A percentile compares a stretch with the other conserved stretches of the same genome.
These are phyloP conservation scores for Cranoglanis bouderius DNA, from an alignment of 2,113 vertebrate genomes.

Conservation along the genomic window DNA sequence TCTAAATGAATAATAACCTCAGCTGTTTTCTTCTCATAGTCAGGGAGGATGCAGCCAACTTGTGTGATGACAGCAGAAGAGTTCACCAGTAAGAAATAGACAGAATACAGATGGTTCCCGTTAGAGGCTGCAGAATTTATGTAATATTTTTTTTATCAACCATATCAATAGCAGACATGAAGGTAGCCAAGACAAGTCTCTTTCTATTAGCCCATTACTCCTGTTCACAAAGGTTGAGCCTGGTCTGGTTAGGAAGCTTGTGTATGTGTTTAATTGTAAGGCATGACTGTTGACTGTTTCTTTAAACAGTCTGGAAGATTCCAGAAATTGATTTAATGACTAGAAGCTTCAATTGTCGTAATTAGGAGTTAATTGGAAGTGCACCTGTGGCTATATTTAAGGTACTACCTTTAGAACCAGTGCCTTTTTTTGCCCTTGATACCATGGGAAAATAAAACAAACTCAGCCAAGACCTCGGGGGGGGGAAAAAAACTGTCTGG, in stretches of 20 bases:
- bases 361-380: not conserved
- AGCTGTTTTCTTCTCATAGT: not conserved
- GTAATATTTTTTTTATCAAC: not conserved
- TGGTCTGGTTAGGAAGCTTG: not conserved
- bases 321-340: not conserved
- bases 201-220: not conserved
- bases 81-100: not conserved
- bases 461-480: not conserved
- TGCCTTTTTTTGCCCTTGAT: not conserved
- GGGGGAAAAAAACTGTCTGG: not conserved
- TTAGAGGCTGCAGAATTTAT: not conserved
- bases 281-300: not conserved
- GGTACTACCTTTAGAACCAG: not conserved
- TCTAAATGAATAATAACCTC: not conserved
- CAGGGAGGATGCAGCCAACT: not conserved
- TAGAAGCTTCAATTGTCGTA: not conserved
- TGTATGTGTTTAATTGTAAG: not conserved
- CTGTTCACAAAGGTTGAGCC: not conserved
- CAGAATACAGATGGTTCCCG: not conserved
- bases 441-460: not conserved
- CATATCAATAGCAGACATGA: conserved; percentile 6
- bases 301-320: not conserved
- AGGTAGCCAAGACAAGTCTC: not conserved
- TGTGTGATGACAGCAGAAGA: not conserved
- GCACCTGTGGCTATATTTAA: not conserved